Evolutionary conservation across 2,113 vertebrate genomes (phyloP).

Genomic region (Anarhynchus alexandrinus): DNA sequence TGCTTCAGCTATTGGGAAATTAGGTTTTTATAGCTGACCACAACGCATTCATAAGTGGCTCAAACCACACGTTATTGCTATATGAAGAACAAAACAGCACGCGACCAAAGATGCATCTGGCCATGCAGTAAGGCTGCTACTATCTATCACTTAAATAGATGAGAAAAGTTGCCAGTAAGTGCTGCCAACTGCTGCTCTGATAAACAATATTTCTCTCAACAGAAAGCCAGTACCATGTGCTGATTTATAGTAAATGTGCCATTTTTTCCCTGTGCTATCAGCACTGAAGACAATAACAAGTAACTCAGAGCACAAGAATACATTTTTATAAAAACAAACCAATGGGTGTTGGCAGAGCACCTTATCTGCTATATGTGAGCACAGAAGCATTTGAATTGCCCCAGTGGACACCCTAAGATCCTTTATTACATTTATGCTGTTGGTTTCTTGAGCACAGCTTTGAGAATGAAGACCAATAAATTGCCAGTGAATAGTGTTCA

Average conservation of each 20-base stretch:
- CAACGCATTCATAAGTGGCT: background rate
- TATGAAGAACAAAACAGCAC: background rate
- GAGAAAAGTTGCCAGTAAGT: background rate
- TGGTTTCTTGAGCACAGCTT: background rate
- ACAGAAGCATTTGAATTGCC: background rate
- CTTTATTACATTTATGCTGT: background rate
- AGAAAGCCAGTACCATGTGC: background rate
- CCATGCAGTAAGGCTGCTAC: background rate
- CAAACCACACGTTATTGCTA: background rate
- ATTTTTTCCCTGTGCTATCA: background rate
- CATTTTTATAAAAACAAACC: background rate
- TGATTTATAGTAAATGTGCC: background rate
- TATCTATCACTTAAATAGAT: background rate
- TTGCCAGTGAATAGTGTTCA: background rate
- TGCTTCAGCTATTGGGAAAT: background rate
- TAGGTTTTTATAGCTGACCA: background rate
- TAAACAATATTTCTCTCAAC: conserved; percentile 24
- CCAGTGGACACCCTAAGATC: background rate
- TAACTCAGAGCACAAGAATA: background rate
- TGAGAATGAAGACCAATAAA: background rate
- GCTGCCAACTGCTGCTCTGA: background rate
- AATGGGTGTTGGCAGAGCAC: background rate
- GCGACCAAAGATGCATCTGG: background rate
- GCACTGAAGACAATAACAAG: background rate
- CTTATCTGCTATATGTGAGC: background rate